Conservation (phyloP, 2,113 vertebrate genomes). For the Dolichotis patagonum region DNA sequence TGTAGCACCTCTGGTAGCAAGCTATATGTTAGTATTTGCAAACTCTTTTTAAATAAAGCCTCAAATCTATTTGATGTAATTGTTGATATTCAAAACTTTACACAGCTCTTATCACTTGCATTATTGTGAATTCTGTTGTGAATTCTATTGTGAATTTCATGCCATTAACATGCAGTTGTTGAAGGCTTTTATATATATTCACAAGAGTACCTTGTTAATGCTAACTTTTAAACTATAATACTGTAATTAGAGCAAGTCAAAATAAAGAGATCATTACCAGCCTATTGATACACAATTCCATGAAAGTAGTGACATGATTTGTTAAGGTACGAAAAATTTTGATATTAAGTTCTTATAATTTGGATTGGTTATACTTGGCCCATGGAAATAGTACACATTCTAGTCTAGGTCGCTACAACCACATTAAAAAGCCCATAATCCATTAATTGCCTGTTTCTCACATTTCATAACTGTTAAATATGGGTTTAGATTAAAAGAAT, state of each 20-base stretch:
- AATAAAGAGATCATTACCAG: not conserved
- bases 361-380: not conserved
- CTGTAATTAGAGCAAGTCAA: not conserved
- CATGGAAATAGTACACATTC: not conserved
- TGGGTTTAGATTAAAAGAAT: not conserved
- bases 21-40: not conserved
- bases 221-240: not conserved
- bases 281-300: not conserved
- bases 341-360: not conserved
- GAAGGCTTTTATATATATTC: not conserved
- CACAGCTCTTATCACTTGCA: not conserved
- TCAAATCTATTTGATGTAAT: not conserved
- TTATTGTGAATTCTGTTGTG: constrained; percentile 33
- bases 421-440: constrained; percentile 12
- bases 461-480: constrained; percentile 10
- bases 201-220: not conserved
- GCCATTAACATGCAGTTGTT: not conserved
- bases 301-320: not conserved
- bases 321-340: not conserved
- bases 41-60: not conserved
- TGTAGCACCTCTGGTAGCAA: not conserved
- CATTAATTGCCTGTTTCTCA: not conserved
- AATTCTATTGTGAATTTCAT: no score
- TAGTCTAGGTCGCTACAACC: not conserved
- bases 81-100: not conserved